phyloP scores from a whole-genome alignment of 2,888 invertebrate genomes.

The Allygus modestus region DNA sequence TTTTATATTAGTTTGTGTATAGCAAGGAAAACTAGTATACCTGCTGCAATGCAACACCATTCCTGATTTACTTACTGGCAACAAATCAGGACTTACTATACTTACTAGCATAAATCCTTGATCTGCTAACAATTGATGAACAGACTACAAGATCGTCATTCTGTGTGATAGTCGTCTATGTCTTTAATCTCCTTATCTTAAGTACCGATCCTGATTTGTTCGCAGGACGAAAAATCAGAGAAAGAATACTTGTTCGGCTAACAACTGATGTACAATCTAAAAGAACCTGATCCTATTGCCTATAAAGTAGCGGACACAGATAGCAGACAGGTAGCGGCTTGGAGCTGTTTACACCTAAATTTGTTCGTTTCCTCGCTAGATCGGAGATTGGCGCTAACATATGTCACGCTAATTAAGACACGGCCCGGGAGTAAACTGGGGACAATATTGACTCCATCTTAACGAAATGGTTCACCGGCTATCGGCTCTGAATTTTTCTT shows the following conservation, averaged over 20 bases:
- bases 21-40: no score
- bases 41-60: no score
- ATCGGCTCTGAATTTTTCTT: conserved; percentile 20
- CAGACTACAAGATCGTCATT: no score
- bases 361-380: conserved; percentile 32
- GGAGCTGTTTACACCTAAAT: conserved; percentile 25
- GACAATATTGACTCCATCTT: conserved; percentile 15
- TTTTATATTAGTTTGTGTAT: no score
- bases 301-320: neutral
- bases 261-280: conserved; percentile 12
- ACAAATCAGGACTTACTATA: no score
- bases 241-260: neutral
- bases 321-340: neutral
- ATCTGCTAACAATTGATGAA: no score
- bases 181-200: no score
- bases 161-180: no score
- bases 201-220: conserved; percentile 5
- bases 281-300: neutral
- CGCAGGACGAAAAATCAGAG: neutral
- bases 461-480: neutral
- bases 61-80: no score
- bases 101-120: no score
- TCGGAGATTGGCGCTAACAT: conserved; percentile 39
- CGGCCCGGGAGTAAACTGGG: conserved; percentile 11
- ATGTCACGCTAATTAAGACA: conserved; percentile 41